Evolutionary conservation across 2,797 vertebrate species (phyloP).

Genomic region (Anomalospiza imberbis): DNA sequence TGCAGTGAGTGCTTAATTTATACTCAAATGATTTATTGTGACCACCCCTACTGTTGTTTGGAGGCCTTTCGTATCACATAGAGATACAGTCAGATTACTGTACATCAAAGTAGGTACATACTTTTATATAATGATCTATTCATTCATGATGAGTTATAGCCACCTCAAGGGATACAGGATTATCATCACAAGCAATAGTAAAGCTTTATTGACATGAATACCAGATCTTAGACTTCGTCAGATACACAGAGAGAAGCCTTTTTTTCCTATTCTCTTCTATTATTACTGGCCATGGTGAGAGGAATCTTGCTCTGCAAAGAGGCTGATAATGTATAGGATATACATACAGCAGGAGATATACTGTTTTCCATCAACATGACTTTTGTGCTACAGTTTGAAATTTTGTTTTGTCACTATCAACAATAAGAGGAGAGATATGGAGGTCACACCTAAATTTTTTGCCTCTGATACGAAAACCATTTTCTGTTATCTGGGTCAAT

Average conservation of each 20-base stretch:
- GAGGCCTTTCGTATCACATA: neutral
- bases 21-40: neutral
- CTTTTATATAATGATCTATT: neutral
- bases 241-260: neutral
- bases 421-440: neutral
- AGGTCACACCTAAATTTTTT: neutral
- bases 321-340: neutral
- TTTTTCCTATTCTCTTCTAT: neutral
- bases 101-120: neutral
- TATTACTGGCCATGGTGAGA: neutral
- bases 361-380: neutral
- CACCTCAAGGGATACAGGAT: neutral
- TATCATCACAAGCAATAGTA: constrained; percentile 1
- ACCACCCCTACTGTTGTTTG: neutral
- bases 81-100: neutral
- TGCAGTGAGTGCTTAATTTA: neutral
- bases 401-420: neutral
- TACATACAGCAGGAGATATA: neutral
- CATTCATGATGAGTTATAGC: neutral
- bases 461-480: neutral
- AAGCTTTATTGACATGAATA: constrained; percentile 10
- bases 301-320: neutral
- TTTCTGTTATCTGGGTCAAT: neutral
- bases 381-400: neutral
- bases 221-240: neutral